Percentiles rank a stretch among this genome's conserved stretches.
Conservation (phyloP, 1,140 invertebrate genomes). For the Hydropsyche tenuis region DNA sequence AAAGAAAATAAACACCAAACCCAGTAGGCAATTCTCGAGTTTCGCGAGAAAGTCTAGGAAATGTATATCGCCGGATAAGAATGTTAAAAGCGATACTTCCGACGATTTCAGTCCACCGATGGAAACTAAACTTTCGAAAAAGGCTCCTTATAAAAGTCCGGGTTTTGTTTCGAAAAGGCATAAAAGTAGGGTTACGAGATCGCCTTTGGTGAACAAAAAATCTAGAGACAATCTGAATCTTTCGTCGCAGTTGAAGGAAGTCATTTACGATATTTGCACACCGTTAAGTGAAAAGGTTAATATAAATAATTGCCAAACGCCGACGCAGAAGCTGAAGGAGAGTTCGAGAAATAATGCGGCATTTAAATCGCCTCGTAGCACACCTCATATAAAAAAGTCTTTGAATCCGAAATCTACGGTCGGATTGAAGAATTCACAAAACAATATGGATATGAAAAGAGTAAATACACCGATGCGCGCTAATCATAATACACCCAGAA, state of each 20-base stretch:
- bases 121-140: constrained; percentile 37
- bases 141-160: constrained; percentile 39
- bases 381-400: constrained; percentile 43
- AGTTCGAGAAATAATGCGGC: constrained; percentile 6
- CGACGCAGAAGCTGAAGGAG: constrained; percentile 25
- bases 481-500: constrained; percentile 43
- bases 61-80: constrained; percentile 12
- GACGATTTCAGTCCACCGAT: constrained; percentile 28
- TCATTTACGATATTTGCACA: constrained; percentile 48
- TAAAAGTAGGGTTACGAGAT: constrained; percentile 36
- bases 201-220: constrained; percentile 37
- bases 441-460: constrained; percentile 10
- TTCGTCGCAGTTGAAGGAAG: constrained; percentile 47
- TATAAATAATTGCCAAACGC: constrained; percentile 23
- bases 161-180: constrained; percentile 46
- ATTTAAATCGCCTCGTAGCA: constrained; percentile 39
- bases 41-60: constrained; percentile 48
- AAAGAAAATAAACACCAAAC: constrained; percentile 39
- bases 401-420: constrained; percentile 41
- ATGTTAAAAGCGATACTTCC: constrained; percentile 19
- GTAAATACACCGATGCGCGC: constrained; percentile 44
- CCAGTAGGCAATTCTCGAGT: constrained; percentile 20
- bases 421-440: constrained; percentile 29
- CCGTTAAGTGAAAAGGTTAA: constrained; percentile 45
- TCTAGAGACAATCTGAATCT: constrained; percentile 47